Base-by-base conservation (phyloP, 2,888 invertebrate genomes). In the Drosophila formosana region DNA sequence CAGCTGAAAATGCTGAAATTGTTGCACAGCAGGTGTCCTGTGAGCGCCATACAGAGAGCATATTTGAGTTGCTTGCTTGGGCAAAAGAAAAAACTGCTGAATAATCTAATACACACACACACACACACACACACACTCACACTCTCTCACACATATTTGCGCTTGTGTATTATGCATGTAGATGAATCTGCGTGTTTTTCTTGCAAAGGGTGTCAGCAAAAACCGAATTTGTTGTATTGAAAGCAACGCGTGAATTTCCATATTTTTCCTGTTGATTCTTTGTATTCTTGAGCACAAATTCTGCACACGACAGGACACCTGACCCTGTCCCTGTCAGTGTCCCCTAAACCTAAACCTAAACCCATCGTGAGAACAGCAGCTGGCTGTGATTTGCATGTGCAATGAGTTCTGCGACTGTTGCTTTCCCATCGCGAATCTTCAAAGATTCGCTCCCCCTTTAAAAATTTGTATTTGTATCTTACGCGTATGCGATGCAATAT, bases 161-260 rank as follows among this genome's bases (percentile, higher is more conserved):
- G 37, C 43, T 28, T 30, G 34, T 30, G 34, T 57, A 61, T 69
- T 65, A 49, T 66, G 56, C 55, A 49, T 62, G 56, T 47, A 28
- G 53, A 49, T 51, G 55, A 45, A 34, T 52, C 45, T 52, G 49
- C 58, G 52, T 41, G 13, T 41, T 41, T 32, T 51, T 66, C 28
- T 30, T 30, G 18, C 8, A 50, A 47, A 71, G 61, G 52, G 52
- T 47, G 70, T 56, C 37, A 60, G 65, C 60, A 61, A 58, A 75
- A 70, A 52, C 53, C 58, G 71, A 77, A 62, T 71, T 65, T 75
- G 56, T 68, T 80, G 73, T 78, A 78, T 80, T 78, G 78, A 78
- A 70, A 66, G 78, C 78, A 65, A 32, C 57, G 70, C 66, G 70
- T 61, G 69, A 75, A 71, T 80, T 80, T 76, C 64, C 67, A 52